Evolutionary conservation across 2,797 vertebrate species (phyloP), one percentile per base, ranked within the genome.

Genomic region (Clarias fuscus): DNA sequence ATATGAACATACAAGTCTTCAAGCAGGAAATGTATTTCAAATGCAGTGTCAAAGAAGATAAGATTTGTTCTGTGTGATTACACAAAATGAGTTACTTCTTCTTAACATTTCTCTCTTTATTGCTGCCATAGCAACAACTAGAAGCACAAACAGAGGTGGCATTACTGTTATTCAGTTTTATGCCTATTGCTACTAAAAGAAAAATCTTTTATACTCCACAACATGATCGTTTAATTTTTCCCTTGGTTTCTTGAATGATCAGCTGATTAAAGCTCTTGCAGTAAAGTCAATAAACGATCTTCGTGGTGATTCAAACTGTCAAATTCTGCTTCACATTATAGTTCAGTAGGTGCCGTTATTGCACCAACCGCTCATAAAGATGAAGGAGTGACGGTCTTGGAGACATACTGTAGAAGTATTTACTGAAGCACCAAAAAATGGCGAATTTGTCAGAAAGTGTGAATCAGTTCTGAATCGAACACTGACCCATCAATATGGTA

Each of bases 121-220:
- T 10, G 59, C 22, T 80, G 59, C 78, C 78, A 64, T 80, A 58
- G 78, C 61, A 80, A 80, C 61, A 64, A 43, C 59, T 40, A n/a
- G 13, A 14, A n/a, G 61, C n/a, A 61, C 53, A 75, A 53, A 53
- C 72, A 75, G n/a, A 75, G 14, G 48, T 61, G 14, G 64, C 53
- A 61, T 78, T 78, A 37, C 11, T 22, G 18, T 78, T 78, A 61
- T 37, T 30, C 33, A 78, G 37, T 20, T 10, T 61, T 24, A 78
- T 5, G 76, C 14, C 37, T 80, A 8, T 64, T 64, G 37, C 78
- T 64, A 18, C 53, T 5, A 58, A 20, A 78, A 30, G 56, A 22
- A 37, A 78, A 78, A 43, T 65, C 22, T 15, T 64, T 43, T 14
- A 10, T 48, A 64, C 24, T 64, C 3, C n/a, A 17, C 61, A 18